Evolutionary conservation across 2,113 vertebrate genomes (phyloP), one percentile per base, ranked within the genome.

Genomic region (Clarias batrachus): DNA sequence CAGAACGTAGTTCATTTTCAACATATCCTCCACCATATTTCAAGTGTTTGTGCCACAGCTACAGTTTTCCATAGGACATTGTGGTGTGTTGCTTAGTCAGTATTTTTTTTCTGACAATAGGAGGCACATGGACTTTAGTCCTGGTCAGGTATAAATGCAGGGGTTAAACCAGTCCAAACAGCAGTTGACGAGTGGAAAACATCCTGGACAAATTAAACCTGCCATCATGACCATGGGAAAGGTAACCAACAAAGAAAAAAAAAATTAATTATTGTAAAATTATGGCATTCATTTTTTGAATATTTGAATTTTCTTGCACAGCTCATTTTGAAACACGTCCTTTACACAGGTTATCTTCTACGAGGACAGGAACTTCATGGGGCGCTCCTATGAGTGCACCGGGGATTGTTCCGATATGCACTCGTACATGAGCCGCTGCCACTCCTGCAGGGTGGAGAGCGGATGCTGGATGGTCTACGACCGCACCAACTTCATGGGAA

Each of bases 401-500:
- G 23, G 83, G 63, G 83, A 85, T 33, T 85, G 57, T 85, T 77
- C 83, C 25, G 83, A 85, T 30, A 63, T 86, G 78, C 11, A 59
- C 85, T 71, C 85, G 14, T 86, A 86, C 85, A 71, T 86, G 76
- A 86, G 85, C 63, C 0, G 8, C 90, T 93, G 91, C 85, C 88
- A 85, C 88, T 93, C 87, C 23, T 86, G 87, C 56, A 83, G 88
- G 9, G 83, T 91, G 52, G 88, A 91, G 89, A 82, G 81, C 17
- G 85, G 89, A 85, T 91, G 87, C 89, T 93, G 91, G 89, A 88
- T 92, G 87, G 87, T 87, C 30, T 90, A 84, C 19, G 87, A 93
- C 70, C 37, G 33, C 33, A 37, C 33, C 33, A 37, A 37, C 33
- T 37, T 37, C 33, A 37, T 37, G 33, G 33, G 33, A 37, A 37